These are phyloP conservation scores for Nannoperca australis DNA, from an alignment of 2,797 vertebrate genomes.

Conservation along the genomic window DNA sequence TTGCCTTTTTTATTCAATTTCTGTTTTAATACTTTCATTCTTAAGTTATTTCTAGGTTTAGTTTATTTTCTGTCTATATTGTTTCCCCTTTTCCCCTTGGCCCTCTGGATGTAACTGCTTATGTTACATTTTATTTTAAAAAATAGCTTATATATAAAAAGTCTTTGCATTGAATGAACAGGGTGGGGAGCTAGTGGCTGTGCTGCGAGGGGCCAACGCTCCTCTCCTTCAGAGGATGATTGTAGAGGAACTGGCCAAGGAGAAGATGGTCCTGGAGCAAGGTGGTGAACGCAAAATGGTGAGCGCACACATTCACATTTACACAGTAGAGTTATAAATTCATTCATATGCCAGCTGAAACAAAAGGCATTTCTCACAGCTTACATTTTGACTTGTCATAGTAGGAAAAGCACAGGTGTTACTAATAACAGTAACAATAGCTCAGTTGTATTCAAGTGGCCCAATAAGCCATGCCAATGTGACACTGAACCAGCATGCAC, in stretches of 20 bases:
- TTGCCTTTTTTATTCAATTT: neutral
- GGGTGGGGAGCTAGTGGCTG: conserved; percentile 91
- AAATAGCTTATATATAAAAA: neutral
- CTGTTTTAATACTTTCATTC: neutral
- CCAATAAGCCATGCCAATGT: neutral
- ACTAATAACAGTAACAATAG: conserved; percentile 1
- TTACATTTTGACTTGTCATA: conserved; percentile 5
- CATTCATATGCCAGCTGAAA: conserved; percentile 12
- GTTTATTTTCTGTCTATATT: neutral
- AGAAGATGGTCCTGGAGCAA: conserved; percentile 85
- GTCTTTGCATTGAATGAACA: conserved; percentile 63
- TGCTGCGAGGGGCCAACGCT: conserved; percentile 90
- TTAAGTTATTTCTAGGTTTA: neutral
- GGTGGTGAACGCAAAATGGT: conserved; percentile 86
- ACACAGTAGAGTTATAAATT: neutral
- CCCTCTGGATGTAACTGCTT: neutral
- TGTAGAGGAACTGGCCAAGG: conserved; percentile 87
- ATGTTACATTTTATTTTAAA: neutral
- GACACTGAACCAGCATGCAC: neutral
- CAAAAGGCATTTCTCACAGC: neutral
- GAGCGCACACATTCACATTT: conserved; percentile 57
- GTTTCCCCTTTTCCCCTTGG: neutral
- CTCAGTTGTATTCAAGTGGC: neutral
- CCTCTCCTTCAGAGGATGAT: conserved; percentile 92
- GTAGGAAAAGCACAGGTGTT: neutral